Percentiles rank a stretch among this genome's conserved stretches.
Conservation (phyloP, 2,888 invertebrate genomes). For the Pemphredon lugubris region DNA sequence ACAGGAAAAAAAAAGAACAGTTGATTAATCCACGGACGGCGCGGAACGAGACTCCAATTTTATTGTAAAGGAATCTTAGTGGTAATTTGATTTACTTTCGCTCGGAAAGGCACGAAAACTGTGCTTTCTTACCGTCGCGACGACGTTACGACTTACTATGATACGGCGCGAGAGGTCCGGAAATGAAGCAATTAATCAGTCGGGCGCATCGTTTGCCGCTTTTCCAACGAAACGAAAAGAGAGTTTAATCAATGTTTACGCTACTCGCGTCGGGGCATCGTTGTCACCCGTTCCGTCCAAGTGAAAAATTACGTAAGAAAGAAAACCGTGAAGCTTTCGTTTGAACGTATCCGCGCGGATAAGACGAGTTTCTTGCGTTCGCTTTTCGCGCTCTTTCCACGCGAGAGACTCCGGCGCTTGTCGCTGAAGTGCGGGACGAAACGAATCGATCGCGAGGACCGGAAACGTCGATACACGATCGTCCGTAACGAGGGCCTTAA, state of each 20-base stretch:
- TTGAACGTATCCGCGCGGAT: background rate
- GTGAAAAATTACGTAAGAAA: background rate
- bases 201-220: constrained; percentile 18
- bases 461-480: too few relatives aligned
- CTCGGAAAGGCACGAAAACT: background rate
- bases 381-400: too few relatives aligned
- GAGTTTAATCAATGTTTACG: constrained; percentile 32
- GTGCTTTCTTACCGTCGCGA: constrained; percentile 2
- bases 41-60: too few relatives aligned
- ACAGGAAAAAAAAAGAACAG: too few relatives aligned
- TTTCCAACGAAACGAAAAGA: background rate
- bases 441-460: too few relatives aligned
- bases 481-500: too few relatives aligned
- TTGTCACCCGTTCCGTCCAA: background rate
- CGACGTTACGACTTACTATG: constrained; percentile 3
- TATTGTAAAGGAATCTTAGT: too few relatives aligned
- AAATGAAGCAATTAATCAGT: constrained; percentile 40
- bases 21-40: too few relatives aligned
- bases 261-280: background rate
- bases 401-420: too few relatives aligned
- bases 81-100: too few relatives aligned
- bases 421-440: too few relatives aligned
- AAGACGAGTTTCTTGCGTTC: too few relatives aligned
- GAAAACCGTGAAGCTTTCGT: background rate
- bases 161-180: constrained; percentile 18